Evolutionary conservation across 35 echinoderm and acorn worm genomes (phyloP), one percentile per base, ranked within the genome.

Genomic region (Heliocidaris erythrogramma): DNA sequence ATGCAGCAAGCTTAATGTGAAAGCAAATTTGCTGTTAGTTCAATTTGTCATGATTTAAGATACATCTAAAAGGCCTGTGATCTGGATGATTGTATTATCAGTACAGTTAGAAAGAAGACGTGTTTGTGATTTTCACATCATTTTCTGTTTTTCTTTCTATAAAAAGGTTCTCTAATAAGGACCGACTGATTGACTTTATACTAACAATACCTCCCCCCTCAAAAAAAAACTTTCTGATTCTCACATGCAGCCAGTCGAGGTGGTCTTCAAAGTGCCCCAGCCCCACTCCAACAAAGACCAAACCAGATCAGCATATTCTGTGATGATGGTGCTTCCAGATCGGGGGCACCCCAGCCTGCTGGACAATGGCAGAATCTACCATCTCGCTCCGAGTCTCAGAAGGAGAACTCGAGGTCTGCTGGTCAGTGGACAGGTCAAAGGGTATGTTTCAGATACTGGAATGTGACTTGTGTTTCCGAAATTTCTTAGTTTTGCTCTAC

Each of bases 371-470:
- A 95, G 21, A 91, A 94, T 48, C 93, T 97, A 7, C 94, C 96
- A 30, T 47, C 94, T 13, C 61, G 91, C 7, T 11, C 92, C 3
- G 94, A 97, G 85, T 69, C 96, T 17, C 65, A 84, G 10, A 99
- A 99, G 88, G 98, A 97, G 88, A 99, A 97, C 47, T 49, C 90
- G 21, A 61, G 27, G 14, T 95, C 94, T 29, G 95, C 98, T 7
- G 90, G 86, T 5, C 95, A 94, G 21, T 99, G 98, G 98, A 92
- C 94, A 30, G 86, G 86, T 7, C 98, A 99, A 30, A 99, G 94
- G 90, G 98, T 99, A 96, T 31, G 98, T 29, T 0, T 78, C 7
- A 24, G 65, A 18, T 78, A 78, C 65, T 56, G 52, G 11, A 42
- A 56, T 11, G 52, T 10, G 14, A 56, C 14, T 2, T 56, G 52